Evolutionary conservation across 2,888 invertebrate genomes (phyloP).

Genomic region (Eubasilissa splendida): DNA sequence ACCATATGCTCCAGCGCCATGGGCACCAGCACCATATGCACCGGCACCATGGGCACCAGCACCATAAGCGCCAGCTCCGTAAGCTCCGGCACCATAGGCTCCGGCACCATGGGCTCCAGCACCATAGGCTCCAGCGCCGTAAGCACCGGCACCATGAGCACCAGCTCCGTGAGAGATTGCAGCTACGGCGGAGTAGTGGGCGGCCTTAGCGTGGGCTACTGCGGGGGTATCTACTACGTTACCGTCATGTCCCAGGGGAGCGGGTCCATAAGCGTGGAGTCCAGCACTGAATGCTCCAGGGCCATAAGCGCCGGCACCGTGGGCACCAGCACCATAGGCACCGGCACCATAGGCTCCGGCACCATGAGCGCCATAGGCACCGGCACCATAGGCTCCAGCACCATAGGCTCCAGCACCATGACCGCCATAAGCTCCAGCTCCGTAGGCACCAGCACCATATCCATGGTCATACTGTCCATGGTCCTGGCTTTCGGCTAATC

Average conservation of each 20-base stretch:
- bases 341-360: constrained; percentile 6
- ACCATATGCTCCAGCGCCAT: constrained; percentile 27
- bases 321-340: neutral
- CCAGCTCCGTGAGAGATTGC: constrained; percentile 27
- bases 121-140: constrained; percentile 11
- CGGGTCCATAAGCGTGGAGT: neutral
- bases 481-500: constrained; percentile 45
- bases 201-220: constrained; percentile 55
- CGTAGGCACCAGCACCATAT: constrained; percentile 24
- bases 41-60: constrained; percentile 13
- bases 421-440: constrained; percentile 10
- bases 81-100: neutral
- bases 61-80: constrained; percentile 9
- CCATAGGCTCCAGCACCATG: neutral
- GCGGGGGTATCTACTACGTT: constrained; percentile 62
- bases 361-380: neutral
- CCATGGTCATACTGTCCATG: constrained; percentile 56
- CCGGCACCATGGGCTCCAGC: neutral
- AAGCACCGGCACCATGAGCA: neutral
- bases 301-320: neutral
- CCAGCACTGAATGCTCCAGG: neutral
- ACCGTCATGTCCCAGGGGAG: constrained; percentile 62
- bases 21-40: constrained; percentile 18
- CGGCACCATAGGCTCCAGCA: constrained; percentile 30
- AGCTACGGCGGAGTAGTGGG: constrained; percentile 62